Evolutionary conservation across 1,140 invertebrate genomes (phyloP).

Genomic region (Temnothorax longispinosus): DNA sequence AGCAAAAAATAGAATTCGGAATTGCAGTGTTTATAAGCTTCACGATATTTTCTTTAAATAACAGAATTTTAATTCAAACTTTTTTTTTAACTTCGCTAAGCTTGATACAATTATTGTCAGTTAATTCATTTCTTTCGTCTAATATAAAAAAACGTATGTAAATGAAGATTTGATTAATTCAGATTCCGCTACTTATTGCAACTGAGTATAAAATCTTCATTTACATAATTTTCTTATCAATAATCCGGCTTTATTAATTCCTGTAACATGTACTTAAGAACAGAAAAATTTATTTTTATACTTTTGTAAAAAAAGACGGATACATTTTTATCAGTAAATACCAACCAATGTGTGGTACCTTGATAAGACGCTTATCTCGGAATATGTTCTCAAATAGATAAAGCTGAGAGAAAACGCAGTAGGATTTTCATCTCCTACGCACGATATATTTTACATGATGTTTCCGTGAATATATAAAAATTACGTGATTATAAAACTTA

Average conservation of each 20-base stretch:
- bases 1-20: background rate
- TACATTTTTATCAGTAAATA: background rate
- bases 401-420: background rate
- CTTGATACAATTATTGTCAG: background rate
- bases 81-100: background rate
- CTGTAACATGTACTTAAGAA: background rate
- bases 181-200: too few species aligned
- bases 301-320: background rate
- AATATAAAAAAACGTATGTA: background rate
- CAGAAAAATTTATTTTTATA: background rate
- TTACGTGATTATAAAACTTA: background rate
- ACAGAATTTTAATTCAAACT: background rate
- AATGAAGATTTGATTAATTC: background rate
- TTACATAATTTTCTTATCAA: background rate
- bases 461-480: background rate
- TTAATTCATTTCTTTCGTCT: background rate
- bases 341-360: background rate
- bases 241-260: background rate
- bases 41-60: background rate
- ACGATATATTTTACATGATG: background rate
- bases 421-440: background rate
- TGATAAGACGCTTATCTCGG: conserved; percentile 14
- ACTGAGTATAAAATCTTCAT: background rate
- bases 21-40: background rate
- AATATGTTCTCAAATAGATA: background rate